A percentile compares a stretch with the other conserved stretches of the same genome.
Evolutionary conservation across 2,797 vertebrate species (phyloP).

Genomic region (Telmatherina bonti): DNA sequence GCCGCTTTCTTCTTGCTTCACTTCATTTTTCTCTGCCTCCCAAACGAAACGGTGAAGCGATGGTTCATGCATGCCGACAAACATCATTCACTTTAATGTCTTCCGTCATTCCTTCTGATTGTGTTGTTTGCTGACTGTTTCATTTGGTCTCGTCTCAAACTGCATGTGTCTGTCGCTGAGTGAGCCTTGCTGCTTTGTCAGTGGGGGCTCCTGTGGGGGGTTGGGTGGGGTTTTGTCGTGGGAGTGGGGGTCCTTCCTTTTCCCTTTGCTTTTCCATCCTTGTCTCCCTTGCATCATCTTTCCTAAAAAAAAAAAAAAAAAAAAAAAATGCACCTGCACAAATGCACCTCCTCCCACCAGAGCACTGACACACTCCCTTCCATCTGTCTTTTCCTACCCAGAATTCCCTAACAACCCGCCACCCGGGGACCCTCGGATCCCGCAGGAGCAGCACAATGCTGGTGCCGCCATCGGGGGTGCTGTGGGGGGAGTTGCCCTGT

Average conservation of each 20-base stretch:
- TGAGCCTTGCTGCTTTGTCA: slow-evolving; percentile 25
- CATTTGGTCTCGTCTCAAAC: slow-evolving; percentile 35
- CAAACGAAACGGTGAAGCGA: slow-evolving; percentile 25
- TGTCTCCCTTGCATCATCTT: slow-evolving; percentile 82
- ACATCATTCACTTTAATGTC: slow-evolving; percentile 39
- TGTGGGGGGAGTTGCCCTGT: slow-evolving; percentile 90
- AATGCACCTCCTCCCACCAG: slow-evolving; percentile 85
- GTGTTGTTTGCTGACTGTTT: slow-evolving; percentile 32
- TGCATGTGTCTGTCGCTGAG: slow-evolving; percentile 61
- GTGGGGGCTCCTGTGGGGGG: slow-evolving; percentile 36
- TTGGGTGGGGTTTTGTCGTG: slow-evolving; percentile 23
- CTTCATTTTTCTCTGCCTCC: slow-evolving; percentile 21
- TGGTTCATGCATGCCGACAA: slow-evolving; percentile 58
- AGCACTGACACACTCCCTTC: slow-evolving; percentile 97
- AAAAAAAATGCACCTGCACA: slow-evolving; percentile 80
- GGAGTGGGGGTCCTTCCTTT: slow-evolving; percentile 69
- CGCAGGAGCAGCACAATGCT: slow-evolving; percentile 77
- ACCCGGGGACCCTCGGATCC: slow-evolving; percentile 73
- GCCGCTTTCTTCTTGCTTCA: slow-evolving; percentile 12
- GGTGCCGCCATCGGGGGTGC: slow-evolving; percentile 90
- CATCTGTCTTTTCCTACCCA: slow-evolving; percentile 99
- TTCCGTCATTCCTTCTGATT: slow-evolving; percentile 30
- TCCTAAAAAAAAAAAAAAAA: slow-evolving; percentile 73
- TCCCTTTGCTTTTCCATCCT: slow-evolving; percentile 80
- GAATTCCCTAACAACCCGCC: slow-evolving; percentile 92